Evolutionary conservation across 2,113 vertebrate species (phyloP).

Genomic region (Oophaga pumilio): DNA sequence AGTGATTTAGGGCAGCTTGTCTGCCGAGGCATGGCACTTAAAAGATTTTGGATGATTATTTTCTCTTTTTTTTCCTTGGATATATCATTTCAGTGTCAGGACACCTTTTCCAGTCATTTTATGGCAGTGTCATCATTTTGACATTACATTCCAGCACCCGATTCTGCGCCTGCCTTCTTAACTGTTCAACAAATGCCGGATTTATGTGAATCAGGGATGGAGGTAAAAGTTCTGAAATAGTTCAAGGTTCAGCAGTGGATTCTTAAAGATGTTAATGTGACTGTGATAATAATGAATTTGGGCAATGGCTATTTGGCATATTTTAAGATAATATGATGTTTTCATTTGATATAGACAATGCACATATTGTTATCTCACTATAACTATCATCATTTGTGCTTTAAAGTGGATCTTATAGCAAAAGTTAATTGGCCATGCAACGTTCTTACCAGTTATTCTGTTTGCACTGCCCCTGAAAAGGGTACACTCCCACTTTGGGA

Average conservation of each 20-base stretch:
- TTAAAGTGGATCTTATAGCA: neutral
- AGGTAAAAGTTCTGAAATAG: neutral
- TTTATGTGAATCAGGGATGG: neutral
- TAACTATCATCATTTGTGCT: too few species aligned
- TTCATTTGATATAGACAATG: too few species aligned
- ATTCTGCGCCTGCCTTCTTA: neutral
- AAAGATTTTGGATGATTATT: neutral
- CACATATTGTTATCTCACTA: too few species aligned
- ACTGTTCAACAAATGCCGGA: neutral
- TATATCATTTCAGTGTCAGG: neutral
- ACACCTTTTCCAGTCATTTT: neutral
- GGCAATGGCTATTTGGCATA: neutral
- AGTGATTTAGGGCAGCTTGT: slow-evolving; percentile 9
- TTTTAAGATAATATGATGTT: too few species aligned
- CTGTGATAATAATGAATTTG: neutral
- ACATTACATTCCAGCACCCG: neutral
- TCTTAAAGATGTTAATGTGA: neutral
- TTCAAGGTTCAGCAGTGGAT: neutral
- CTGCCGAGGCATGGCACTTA: neutral
- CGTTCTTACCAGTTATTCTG: too few species aligned
- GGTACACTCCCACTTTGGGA: too few species aligned
- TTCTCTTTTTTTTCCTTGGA: neutral
- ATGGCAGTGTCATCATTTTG: slow-evolving; percentile 1
- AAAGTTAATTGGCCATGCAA: too few species aligned
- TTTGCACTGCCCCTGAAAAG: too few species aligned